Percentiles rank a stretch among this genome's conserved stretches.
Evolutionary conservation across 2,113 vertebrate genomes (phyloP).

Genomic region (human (Homo sapiens)): GRCh38 chr2:151215501-151216000

Average conservation of each 20-base stretch:
- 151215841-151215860: background rate
- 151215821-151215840: background rate
- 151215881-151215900: background rate
- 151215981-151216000: background rate
- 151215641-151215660: background rate
- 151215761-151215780: background rate
- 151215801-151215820: background rate
- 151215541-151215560: background rate
- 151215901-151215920: background rate
- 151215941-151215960: background rate
- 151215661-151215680: background rate
- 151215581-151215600: background rate
- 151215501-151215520: background rate
- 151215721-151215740: background rate
- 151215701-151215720: background rate
- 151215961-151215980: constrained; percentile 11
- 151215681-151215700: background rate
- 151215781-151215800: background rate
- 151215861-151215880: background rate
- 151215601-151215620: background rate
- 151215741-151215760: background rate
- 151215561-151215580: background rate
- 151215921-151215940: constrained; percentile 1
- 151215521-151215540: background rate
- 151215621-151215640: background rate